Base-by-base conservation (phyloP, 2,888 invertebrate species). In the Gymnoscelis rufifasciata region DNA sequence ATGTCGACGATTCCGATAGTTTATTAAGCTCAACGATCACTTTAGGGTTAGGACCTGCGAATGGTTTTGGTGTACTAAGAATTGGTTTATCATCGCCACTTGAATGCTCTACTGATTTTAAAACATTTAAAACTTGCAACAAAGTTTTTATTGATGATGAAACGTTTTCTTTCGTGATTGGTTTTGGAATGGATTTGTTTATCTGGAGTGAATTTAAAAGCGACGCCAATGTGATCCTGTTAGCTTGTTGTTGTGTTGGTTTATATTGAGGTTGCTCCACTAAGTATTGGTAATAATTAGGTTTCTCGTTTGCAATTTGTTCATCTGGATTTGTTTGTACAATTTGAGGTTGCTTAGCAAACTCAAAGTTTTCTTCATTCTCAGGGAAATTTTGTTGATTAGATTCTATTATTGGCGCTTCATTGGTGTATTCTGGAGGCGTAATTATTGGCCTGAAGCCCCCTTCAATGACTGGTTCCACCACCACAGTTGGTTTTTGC, bases 111-210 rank as follows among this genome's bases (percentile, higher is more conserved):
- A 65, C 66, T 12, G 78, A 72, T 61, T 92, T 94, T 37, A 95
- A 80, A 46, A 92, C 90, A 64, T 92, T 92, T 38, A 95, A 78
- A 48, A 95, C 94, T 68, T 92, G 93, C 8, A 95, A 90, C 47
- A 95, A 80, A 0, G 94, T 95, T 67, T 90, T 91, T 52, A 95
- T 93, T 37, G 94, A 95, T 51, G 93, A 91, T 59, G 94, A 93
- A 35, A 95, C 92, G 63, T 95, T 95, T 56, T 94, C 93, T 41
- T 92, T 90, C 3, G 93, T 94, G 15, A 95, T 88, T 6, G 91
- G 92, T 57, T 93, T 92, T 0, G 95, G 95, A 57, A 95, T 82
- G 33, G 93, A 92, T 74, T 94, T 94, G 59, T 92, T 92, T 11
- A 93, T 83, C 72, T 94, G 94, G 19, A 95, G 81, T 46, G 94